These are phyloP conservation scores for Gnathonemus longibarbis DNA, from an alignment of 2,113 vertebrate genomes.

Conservation along the genomic window DNA sequence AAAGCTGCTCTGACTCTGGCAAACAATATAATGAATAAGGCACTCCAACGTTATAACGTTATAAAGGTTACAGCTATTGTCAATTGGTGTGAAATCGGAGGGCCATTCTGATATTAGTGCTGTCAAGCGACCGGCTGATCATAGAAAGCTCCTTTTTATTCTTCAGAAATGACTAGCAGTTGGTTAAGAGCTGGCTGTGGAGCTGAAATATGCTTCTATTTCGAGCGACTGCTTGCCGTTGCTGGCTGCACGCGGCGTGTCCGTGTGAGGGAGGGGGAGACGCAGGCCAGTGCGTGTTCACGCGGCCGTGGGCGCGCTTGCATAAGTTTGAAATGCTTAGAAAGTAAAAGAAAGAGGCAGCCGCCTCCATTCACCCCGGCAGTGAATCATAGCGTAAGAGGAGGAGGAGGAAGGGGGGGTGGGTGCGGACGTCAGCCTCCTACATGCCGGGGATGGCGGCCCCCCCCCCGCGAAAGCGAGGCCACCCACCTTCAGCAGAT, in stretches of 20 bases:
- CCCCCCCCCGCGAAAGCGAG: neutral
- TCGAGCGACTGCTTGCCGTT: neutral
- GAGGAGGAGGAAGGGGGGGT: neutral
- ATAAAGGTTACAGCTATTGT: neutral
- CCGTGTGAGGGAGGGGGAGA: neutral
- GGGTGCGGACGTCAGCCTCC: neutral
- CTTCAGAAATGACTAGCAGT: neutral
- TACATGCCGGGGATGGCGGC: neutral
- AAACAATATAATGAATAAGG: neutral
- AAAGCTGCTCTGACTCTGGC: neutral
- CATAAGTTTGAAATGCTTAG: neutral
- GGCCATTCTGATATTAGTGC: neutral
- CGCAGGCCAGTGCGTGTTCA: neutral
- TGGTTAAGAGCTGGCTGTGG: neutral
- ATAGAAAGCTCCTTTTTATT: neutral
- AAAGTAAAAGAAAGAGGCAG: conserved; percentile 1
- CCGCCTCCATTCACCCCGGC: neutral
- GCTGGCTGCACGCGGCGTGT: neutral
- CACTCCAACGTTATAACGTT: neutral
- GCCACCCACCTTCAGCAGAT: conserved; percentile 80
- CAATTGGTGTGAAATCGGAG: neutral
- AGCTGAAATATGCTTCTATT: neutral
- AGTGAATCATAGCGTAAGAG: conserved; percentile 4
- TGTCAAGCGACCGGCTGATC: neutral
- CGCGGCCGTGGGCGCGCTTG: neutral